Base-by-base conservation (phyloP, 2,888 invertebrate species). In the Drosophila seclusa region DNA sequence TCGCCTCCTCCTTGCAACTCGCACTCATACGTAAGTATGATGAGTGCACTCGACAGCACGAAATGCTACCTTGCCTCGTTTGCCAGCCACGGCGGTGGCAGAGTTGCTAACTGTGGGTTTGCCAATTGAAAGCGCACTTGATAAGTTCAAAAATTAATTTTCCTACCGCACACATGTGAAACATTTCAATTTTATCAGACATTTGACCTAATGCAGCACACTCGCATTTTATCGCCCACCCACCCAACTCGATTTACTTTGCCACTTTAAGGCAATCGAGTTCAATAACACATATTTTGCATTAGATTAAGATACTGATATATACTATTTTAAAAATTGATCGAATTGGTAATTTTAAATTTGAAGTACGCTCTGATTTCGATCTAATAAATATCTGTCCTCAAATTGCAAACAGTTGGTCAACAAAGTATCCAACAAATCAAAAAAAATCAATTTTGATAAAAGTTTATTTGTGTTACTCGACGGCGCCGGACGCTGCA, bases 11-110 rank as follows among this genome's bases (percentile, higher is more conserved):
- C 29, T 5, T 32, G 4, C 11, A 16, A 2, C 54, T 52, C 36
- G 38, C 45, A 31, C 38, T 67, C 70, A 71, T 62, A 61, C 79
- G 80, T 75, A 69, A 68, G 82, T 73, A 87, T 87, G 85, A 85
- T 85, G 85, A 89, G 85, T 89, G 90, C 90, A 85, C 70, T 87
- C 90, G 86, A 85, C 87, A 83, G 80, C 78, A 77, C 72, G 48
- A 80, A 82, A 74, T 87, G 82, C 76, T 77, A 73, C 80, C 83
- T 79, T 73, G 57, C 57, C 62, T 31, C 48, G 55, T 54, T 24
- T 8, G 53, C 11, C 36, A 24, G 32, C 42, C 10, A 10, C 32
- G 11, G n/a, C 2, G 10, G n/a, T 4, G 40, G 10, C 0, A 11
- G n/a, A n/a, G n/a, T 40, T n/a, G 4, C 36, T 36, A 27, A 50